Base-by-base conservation (phyloP, 2,113 vertebrate genomes). In the Thunnus thynnus region DNA sequence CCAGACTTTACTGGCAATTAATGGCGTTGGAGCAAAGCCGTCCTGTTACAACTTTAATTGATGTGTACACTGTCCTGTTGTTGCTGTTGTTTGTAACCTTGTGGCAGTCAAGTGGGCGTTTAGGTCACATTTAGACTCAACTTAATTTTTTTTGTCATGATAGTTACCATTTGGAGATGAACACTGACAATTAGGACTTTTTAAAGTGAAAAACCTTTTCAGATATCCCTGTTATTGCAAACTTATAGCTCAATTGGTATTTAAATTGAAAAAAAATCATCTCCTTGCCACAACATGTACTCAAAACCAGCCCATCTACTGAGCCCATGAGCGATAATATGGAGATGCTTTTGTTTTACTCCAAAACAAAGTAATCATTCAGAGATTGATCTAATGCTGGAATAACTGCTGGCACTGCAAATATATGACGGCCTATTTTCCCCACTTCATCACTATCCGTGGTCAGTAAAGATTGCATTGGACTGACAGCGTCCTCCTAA, bases 351-450 rank as follows among this genome's bases (percentile, higher is more conserved):
- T 78, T 75, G 80, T 86, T 84, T 89, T 73, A 14, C 60, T 88
- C 67, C 67, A 54, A 85, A 91, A 90, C 83, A 86, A 86, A 86
- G 80, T 77, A 89, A 84, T 85, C 86, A 73, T 83, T 84, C 82
- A 72, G 71, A 85, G 84, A 93, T 84, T 91, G 91, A 94, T 93
- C 93, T 79, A 71, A 92, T 73, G 72, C 76, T 71, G 3, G 47
- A 82, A 89, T 81, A 87, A 85, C 86, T 91, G 90, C 90, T 89
- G 86, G 66, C 88, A 69, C 54, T 70, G 84, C 91, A 88, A 85
- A 73, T 84, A 68, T 66, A 64, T 70, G 85, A 90, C 75, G 72
- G 76, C 79, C 89, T 83, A 86, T 88, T 88, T 88, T 88, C 85
- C 86, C 76, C 78, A 79, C 89, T 88, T 84, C 74, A 78, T 91